These are phyloP conservation scores for Adelognathus sp. DNA, from an alignment of 2,888 invertebrate genomes.

Conservation along the genomic window DNA sequence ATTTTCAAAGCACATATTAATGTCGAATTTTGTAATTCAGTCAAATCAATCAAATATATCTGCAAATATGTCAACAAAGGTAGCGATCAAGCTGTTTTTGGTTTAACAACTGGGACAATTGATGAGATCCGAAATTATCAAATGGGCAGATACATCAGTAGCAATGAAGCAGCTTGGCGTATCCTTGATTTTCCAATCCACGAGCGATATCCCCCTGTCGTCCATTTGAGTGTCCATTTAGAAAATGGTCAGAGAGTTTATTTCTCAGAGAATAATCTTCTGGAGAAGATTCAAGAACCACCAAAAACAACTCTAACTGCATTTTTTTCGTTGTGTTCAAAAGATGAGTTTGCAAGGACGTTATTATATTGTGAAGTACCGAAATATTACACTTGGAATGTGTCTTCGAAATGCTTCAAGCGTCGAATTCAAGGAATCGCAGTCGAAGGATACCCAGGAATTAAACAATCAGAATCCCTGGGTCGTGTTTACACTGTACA, in stretches of 20 bases:
- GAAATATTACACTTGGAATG: slow-evolving; percentile 59
- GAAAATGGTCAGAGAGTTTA: slow-evolving; percentile 69
- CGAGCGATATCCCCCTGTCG: slow-evolving; percentile 69
- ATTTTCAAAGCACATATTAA: slow-evolving; percentile 74
- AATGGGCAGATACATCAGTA: slow-evolving; percentile 69
- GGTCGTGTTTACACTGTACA: slow-evolving; percentile 37
- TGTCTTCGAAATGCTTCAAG: slow-evolving; percentile 47
- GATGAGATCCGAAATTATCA: slow-evolving; percentile 68
- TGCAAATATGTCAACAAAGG: slow-evolving; percentile 72
- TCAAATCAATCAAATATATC: slow-evolving; percentile 72
- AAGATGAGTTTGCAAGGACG: slow-evolving; percentile 73
- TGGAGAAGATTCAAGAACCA: slow-evolving; percentile 6
- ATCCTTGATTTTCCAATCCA: slow-evolving; percentile 63
- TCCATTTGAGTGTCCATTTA: slow-evolving; percentile 67
- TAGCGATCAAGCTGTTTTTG: slow-evolving; percentile 63
- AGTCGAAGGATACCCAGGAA: slow-evolving; percentile 53
- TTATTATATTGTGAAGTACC: slow-evolving; percentile 68
- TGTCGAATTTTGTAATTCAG: slow-evolving; percentile 76
- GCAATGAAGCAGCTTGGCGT: slow-evolving; percentile 70
- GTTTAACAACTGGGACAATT: slow-evolving; percentile 34
- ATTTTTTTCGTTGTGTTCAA: slow-evolving; percentile 73
- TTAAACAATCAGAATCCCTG: not conserved
- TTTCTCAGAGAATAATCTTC: slow-evolving; percentile 13
- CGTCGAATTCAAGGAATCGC: slow-evolving; percentile 23
- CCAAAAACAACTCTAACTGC: slow-evolving; percentile 63